Conservation (phyloP, 2,113 vertebrate genomes). For the Neolamprologus tretocephalus region DNA sequence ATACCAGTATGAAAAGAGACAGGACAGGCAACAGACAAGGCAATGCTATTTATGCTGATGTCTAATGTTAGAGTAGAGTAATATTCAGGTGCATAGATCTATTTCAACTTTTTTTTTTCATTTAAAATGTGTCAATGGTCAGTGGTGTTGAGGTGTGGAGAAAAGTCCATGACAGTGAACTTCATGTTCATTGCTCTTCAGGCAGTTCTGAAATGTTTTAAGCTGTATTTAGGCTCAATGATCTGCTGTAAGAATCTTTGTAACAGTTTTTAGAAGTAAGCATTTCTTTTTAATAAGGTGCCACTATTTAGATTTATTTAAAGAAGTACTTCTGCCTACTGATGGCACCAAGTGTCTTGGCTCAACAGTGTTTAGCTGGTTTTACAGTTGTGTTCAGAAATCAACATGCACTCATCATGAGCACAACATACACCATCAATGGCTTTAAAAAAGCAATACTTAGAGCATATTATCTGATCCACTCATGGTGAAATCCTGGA, state of each 20-base stretch:
- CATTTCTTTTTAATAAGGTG: neutral
- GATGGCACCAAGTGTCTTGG: neutral
- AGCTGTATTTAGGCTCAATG: neutral
- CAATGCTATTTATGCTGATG: neutral
- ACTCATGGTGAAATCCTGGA: neutral
- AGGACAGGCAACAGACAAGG: neutral
- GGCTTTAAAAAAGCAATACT: neutral
- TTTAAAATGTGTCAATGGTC: neutral
- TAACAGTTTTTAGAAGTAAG: neutral
- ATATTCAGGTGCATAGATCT: neutral
- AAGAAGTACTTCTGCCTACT: neutral
- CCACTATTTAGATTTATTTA: too few species aligned
- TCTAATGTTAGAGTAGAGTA: neutral
- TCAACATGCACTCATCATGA: neutral
- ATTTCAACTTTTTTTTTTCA: neutral
- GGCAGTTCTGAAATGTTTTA: neutral
- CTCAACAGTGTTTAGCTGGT: neutral
- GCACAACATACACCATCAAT: neutral
- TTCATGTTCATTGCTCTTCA: neutral
- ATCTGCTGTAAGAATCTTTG: neutral
- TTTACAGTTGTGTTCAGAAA: neutral
- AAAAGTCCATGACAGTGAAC: neutral
- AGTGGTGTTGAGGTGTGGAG: neutral
- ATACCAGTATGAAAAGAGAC: neutral
- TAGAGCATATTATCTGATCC: neutral